phyloP scores from a whole-genome alignment of 2,888 invertebrate genomes.

The Octonoba sinensis region DNA sequence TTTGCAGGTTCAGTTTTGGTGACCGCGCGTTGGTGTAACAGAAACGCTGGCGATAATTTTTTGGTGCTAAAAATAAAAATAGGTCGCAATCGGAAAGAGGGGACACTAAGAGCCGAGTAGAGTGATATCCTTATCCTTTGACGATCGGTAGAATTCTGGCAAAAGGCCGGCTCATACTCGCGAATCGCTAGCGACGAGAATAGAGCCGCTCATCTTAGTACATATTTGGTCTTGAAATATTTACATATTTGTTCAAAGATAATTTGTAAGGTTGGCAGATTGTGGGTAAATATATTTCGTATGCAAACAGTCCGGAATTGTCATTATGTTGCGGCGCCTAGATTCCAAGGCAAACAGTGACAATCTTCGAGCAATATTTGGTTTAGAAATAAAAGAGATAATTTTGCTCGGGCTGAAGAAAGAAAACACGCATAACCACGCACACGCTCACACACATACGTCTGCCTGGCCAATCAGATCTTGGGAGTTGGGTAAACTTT shows the following conservation, averaged over 20 bases:
- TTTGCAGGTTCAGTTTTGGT: no score
- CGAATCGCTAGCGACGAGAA: constrained; percentile 45
- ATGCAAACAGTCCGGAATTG: constrained; percentile 65
- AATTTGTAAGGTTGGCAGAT: constrained; percentile 65
- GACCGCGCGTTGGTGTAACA: no score
- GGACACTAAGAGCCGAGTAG: constrained; percentile 21
- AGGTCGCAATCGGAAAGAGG: no score
- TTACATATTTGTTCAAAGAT: constrained; percentile 65
- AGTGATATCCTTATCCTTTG: constrained; percentile 59
- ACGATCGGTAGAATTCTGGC: constrained; percentile 55
- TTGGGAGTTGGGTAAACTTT: constrained; percentile 64
- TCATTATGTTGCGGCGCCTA: constrained; percentile 64
- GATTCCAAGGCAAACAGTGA: constrained; percentile 64
- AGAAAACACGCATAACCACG: constrained; percentile 61
- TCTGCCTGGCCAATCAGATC: constrained; percentile 62
- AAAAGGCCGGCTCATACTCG: constrained; percentile 38
- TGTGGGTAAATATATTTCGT: constrained; percentile 65
- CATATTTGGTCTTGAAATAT: constrained; percentile 65
- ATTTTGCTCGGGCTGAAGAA: constrained; percentile 59
- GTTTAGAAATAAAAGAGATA: constrained; percentile 65
- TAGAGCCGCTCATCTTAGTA: constrained; percentile 62
- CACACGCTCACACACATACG: constrained; percentile 52
- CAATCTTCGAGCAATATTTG: constrained; percentile 65
- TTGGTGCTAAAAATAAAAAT: no score
- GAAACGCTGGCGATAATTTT: no score